phyloP scores from a whole-genome alignment of 1,140 invertebrate genomes.

The Pachyrhynchus sulphureomaculatus region DNA sequence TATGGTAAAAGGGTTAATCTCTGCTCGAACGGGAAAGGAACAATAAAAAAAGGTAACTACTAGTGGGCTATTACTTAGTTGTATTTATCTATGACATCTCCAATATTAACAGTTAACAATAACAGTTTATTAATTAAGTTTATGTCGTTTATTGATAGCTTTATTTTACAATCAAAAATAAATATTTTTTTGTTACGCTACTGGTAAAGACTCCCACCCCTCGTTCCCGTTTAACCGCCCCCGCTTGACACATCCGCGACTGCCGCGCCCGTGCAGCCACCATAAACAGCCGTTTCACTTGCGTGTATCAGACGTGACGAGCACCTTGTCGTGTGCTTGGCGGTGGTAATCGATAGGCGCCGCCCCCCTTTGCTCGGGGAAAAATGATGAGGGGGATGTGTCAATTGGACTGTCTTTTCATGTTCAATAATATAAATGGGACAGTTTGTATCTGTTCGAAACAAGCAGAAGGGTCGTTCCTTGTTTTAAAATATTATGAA shows the following conservation, averaged over 20 bases:
- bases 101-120: too few species aligned
- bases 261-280: constrained; percentile 14
- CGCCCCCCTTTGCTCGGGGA: neutral
- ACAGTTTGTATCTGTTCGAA: neutral
- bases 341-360: constrained; percentile 12
- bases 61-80: too few species aligned
- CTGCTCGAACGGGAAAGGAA: too few species aligned
- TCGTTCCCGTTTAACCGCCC: constrained; percentile 8
- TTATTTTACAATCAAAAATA: too few species aligned
- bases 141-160: too few species aligned
- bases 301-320: constrained; percentile 19
- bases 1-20: too few species aligned
- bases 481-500: too few species aligned
- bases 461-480: neutral
- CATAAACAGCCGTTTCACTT: constrained; percentile 18
- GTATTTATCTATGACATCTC: too few species aligned
- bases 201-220: neutral
- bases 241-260: constrained; percentile 15
- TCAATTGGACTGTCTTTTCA: neutral
- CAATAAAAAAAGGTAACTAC: too few species aligned
- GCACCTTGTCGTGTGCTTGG: constrained; percentile 15
- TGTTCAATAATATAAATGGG: neutral
- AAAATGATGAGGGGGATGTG: constrained; percentile 1
- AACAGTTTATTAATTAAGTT: too few species aligned
- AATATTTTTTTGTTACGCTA: neutral